phyloP scores from a whole-genome alignment of 2,888 invertebrate genomes.

The Lottia gigantea region DNA sequence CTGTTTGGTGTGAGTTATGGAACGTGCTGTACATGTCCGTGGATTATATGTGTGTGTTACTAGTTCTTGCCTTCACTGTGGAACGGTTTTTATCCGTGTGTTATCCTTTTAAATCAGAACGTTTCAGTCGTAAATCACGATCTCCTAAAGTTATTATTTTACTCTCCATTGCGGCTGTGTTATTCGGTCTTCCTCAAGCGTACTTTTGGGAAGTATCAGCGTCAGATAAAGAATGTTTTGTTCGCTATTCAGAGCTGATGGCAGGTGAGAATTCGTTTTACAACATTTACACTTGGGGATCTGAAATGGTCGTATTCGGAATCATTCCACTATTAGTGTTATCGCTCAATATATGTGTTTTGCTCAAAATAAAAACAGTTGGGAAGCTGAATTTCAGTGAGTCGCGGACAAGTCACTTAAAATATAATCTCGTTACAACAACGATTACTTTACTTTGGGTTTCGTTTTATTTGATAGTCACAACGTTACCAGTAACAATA shows the following conservation, averaged over 20 bases:
- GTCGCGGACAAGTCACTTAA: background rate
- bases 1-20: constrained; percentile 52
- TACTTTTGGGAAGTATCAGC: constrained; percentile 53
- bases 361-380: constrained; percentile 50
- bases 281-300: constrained; percentile 40
- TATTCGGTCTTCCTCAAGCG: constrained; percentile 48
- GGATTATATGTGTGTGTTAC: constrained; percentile 58
- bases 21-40: constrained; percentile 52
- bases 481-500: constrained; percentile 52
- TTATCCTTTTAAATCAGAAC: constrained; percentile 51
- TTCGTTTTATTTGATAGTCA: constrained; percentile 55
- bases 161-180: constrained; percentile 38
- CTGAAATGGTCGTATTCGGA: constrained; percentile 46
- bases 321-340: constrained; percentile 43
- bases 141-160: constrained; percentile 50
- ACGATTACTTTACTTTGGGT: constrained; percentile 53
- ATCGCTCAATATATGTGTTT: constrained; percentile 44
- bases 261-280: constrained; percentile 35
- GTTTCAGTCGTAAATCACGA: constrained; percentile 49
- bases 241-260: constrained; percentile 21
- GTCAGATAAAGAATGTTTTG: constrained; percentile 27
- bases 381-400: constrained; percentile 17
- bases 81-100: constrained; percentile 58
- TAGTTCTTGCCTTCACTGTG: constrained; percentile 61
- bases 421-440: constrained; percentile 39